Evolutionary conservation across 2,113 vertebrate species (phyloP), one percentile per base, ranked within the genome.

Genomic region (Paralichthys olivaceus): DNA sequence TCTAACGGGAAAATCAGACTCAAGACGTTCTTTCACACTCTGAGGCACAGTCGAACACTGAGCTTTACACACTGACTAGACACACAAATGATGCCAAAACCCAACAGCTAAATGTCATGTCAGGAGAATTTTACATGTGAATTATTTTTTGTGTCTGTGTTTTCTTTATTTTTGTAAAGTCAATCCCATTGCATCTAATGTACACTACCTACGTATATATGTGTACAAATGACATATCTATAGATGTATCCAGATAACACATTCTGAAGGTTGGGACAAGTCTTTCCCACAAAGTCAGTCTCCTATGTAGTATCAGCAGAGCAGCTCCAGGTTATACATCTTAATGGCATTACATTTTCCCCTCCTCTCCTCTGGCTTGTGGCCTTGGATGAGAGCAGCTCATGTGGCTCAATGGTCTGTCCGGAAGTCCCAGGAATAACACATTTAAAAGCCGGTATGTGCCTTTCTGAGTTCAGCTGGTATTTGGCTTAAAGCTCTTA

Each of bases 381-480:
- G 76, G 81, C 63, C 85, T 85, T 84, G 56, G n/a, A 67, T 22
- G 28, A 56, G 43, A 67, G 43, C 26, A 2, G 11, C 62, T 82
- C 70, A 45, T 66, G 79, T 70, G 43, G 29, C 57, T 72, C 49
- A 72, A 54, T 3, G 12, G 8, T 76, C 28, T 65, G 34, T 79
- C 62, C 62, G 53, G 75, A 51, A 75, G 63, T 59, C 45, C 49
- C 61, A 72, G 60, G 37, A 85, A 85, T 74, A 88, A 87, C 66
- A 83, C 1, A 84, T 83, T 84, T 85, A 71, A 87, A 85, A 85
- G 83, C 64, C 79, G 79, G 79, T 69, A 83, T 83, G 79, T 67
- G 70, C 23, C 32, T 81, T 15, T 82, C 51, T 43, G 53, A 63
- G 63, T 75, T 72, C 62, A 77, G 61, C 32, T 54, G 75, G 69